Evolutionary conservation across 1,140 invertebrate species (phyloP).

Genomic region (Heliconius hermathena): DNA sequence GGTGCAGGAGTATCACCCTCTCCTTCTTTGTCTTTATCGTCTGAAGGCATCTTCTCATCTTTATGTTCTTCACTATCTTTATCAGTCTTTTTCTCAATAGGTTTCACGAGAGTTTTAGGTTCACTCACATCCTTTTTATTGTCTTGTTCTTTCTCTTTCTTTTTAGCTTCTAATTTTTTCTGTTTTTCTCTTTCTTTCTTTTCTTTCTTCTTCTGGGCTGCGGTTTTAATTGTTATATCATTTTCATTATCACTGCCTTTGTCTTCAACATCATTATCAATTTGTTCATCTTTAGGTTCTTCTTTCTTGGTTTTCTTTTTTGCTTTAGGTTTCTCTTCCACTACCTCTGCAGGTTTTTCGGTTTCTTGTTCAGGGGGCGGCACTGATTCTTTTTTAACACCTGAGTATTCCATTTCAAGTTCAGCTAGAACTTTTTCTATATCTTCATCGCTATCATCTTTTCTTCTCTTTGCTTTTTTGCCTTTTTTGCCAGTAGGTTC

Average conservation of each 20-base stretch:
- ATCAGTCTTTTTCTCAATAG: conserved; percentile 53
- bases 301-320: conserved; percentile 80
- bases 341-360: conserved; percentile 74
- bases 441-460: conserved; percentile 91
- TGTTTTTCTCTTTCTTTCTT: conserved; percentile 92
- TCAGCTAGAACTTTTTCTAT: conserved; percentile 92
- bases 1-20: conserved; percentile 64
- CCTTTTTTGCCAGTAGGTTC: conserved; percentile 84
- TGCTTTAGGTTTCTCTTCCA: conserved; percentile 79
- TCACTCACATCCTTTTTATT: conserved; percentile 65
- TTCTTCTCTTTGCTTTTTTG: conserved; percentile 88
- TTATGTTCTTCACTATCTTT: conserved; percentile 67
- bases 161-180: conserved; percentile 86
- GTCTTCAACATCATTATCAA: conserved; percentile 72
- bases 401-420: conserved; percentile 89
- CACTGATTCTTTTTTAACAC: conserved; percentile 79
- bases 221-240: conserved; percentile 87
- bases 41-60: conserved; percentile 44
- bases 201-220: conserved; percentile 93
- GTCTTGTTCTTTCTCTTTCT: conserved; percentile 78
- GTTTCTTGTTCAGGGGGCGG: conserved; percentile 54
- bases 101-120: conserved; percentile 56
- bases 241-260: conserved; percentile 83
- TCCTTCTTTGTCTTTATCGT: conserved; percentile 44
- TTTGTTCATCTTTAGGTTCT: conserved; percentile 71